A percentile compares a stretch with the other conserved stretches of the same genome.
Conservation (phyloP, 2,888 invertebrate species). For the Coenonympha glycerion region DNA sequence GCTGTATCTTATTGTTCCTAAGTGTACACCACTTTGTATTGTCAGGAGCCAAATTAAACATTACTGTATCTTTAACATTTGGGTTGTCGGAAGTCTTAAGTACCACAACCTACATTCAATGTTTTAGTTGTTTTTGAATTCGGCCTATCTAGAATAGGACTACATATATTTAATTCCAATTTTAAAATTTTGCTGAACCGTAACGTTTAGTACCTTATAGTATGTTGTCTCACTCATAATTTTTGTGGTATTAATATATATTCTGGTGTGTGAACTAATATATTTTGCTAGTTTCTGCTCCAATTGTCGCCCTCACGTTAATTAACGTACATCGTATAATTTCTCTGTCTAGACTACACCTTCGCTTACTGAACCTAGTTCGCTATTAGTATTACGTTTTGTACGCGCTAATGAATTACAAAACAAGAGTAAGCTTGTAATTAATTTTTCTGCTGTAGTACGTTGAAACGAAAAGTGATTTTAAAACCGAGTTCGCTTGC, state of each 20-base stretch:
- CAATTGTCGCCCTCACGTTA: constrained; percentile 46
- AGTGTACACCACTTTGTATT: constrained; percentile 50
- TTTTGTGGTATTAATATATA: constrained; percentile 14
- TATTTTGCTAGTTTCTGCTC: constrained; percentile 43
- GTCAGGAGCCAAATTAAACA: constrained; percentile 35
- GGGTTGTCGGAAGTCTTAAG: constrained; percentile 18
- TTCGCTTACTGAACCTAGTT: constrained; percentile 26
- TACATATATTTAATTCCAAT: too few relatives aligned
- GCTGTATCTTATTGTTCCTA: constrained; percentile 56
- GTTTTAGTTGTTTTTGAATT: not conserved
- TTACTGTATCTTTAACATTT: constrained; percentile 21
- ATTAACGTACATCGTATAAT: constrained; percentile 52
- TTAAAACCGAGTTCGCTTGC: constrained; percentile 40
- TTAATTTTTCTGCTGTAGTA: constrained; percentile 52
- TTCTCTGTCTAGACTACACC: constrained; percentile 23
- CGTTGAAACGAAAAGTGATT: constrained; percentile 57
- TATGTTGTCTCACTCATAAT: constrained; percentile 1
- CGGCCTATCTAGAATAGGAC: not conserved
- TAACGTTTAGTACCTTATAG: not conserved
- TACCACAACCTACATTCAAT: not conserved
- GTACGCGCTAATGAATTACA: constrained; percentile 35
- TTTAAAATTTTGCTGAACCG: too few relatives aligned
- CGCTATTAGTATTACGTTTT: constrained; percentile 30
- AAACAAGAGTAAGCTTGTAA: constrained; percentile 43
- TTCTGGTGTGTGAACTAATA: constrained; percentile 29